phyloP scores from a whole-genome alignment of 2,113 vertebrate species.

The Ceuthmochares aereus region DNA sequence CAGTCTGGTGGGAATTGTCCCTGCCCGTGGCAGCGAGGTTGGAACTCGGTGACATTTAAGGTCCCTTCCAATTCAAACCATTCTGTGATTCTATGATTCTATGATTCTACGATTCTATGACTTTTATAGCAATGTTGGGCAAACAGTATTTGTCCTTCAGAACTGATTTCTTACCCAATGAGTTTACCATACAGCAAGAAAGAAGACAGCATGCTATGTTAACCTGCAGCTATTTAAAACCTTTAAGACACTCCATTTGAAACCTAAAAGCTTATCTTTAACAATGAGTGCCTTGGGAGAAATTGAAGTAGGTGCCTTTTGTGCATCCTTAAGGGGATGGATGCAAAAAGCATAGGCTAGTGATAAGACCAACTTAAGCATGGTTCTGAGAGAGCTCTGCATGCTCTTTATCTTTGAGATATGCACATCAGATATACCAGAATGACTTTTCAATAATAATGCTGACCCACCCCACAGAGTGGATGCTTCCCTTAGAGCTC shows the following conservation, averaged over 20 bases:
- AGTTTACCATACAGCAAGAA: neutral
- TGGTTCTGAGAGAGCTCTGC: neutral
- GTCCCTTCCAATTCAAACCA: no score
- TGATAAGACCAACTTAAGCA: neutral
- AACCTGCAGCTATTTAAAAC: neutral
- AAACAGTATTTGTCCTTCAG: neutral
- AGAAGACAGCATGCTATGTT: neutral
- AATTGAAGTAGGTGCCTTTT: neutral
- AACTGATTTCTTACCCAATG: neutral
- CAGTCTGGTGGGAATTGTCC: no score
- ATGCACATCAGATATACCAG: neutral
- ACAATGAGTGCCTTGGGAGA: neutral
- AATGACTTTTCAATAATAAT: neutral
- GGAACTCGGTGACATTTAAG: no score
- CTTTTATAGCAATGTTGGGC: neutral
- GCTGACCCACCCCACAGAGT: neutral
- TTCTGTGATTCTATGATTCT: no score
- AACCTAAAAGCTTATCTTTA: neutral
- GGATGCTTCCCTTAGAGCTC: neutral
- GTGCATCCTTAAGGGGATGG: neutral
- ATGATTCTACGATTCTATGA: no score
- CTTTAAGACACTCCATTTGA: neutral
- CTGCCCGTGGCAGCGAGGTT: no score
- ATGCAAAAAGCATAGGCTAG: neutral
- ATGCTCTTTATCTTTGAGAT: neutral